A percentile compares a stretch with the other conserved stretches of the same genome.
Evolutionary conservation across 1,140 invertebrate genomes (phyloP).

Genomic region (Procambarus virginalis): DNA sequence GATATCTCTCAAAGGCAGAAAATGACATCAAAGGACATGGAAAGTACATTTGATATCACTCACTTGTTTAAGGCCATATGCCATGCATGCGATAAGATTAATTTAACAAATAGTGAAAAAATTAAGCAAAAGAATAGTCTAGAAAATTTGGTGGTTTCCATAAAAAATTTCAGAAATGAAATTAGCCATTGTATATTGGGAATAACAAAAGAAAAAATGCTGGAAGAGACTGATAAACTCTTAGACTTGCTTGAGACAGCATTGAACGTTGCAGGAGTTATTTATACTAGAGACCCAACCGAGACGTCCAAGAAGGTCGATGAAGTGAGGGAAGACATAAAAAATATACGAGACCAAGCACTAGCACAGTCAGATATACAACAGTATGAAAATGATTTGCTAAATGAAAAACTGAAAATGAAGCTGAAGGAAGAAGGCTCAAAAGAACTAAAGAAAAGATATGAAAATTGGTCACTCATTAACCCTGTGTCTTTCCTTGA

Average conservation of each 20-base stretch:
- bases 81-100: slow-evolving; percentile 1
- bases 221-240: neutral
- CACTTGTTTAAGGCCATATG: neutral
- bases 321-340: neutral
- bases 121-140: neutral
- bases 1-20: neutral
- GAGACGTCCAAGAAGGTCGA: neutral
- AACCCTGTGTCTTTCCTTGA: slow-evolving; percentile 32
- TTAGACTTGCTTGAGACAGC: neutral
- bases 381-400: neutral
- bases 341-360: slow-evolving; percentile 4
- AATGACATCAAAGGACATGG: neutral
- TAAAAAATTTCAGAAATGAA: slow-evolving; percentile 18
- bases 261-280: neutral
- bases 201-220: slow-evolving; percentile 8
- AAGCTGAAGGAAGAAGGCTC: neutral
- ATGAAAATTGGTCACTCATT: slow-evolving; percentile 6
- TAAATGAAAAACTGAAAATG: slow-evolving; percentile 12
- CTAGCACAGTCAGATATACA: slow-evolving; percentile 6
- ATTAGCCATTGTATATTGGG: neutral
- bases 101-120: neutral
- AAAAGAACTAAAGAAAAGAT: slow-evolving; percentile 9
- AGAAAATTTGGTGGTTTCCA: neutral
- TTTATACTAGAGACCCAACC: neutral
- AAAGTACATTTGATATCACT: slow-evolving; percentile 30